Base-by-base conservation (phyloP, 1,140 invertebrate species). In the Dreissena rostriformis region DNA sequence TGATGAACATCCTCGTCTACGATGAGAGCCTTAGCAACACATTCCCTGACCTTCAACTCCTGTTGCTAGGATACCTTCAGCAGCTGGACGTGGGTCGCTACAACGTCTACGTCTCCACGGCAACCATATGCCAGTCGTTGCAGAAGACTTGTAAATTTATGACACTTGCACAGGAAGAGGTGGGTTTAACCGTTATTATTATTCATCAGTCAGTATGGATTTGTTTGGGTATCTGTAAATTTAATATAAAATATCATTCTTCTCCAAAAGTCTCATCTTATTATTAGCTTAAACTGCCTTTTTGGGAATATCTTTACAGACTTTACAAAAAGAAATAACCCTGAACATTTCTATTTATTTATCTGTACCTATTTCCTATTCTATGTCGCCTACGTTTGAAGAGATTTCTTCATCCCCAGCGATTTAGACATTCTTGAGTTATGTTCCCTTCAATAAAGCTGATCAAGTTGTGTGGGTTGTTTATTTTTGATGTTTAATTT, bases 61-160 rank as follows among this genome's bases (percentile, higher is more conserved):
- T 61, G 52, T 70, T 83, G 28, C 53, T 83, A 75, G 72, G 81
- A 2, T 83, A 83, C 81, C 28, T 83, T 1, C 72, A 83, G 61
- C 81, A 83, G 24, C 72, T 83, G 14, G 73, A 83, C 61, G 63
- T 75, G 51, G 81, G 73, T 14, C 55, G 63, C 57, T 76, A 75
- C 61, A 65, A 73, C 28, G 81, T 83, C 57, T 83, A 83, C 76
- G 81, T 83, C 70, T 66, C 71, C 61, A 83, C 81, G 19, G 81
- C 81, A 83, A 76, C 72, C 19, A 57, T 83, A 19, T 83, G 81
- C 53, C 81, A 83, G 61, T 67, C 81, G 55, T 17, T 83, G 39
- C 72, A 75, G 51, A 83, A 76, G 71, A 74, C 81, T 26, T 83
- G 81, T 70, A 83, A 76, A 76, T 83, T 83, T 68, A 39, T 83